Base-by-base conservation (phyloP, 2,888 invertebrate genomes). In the Diabrotica balteata region DNA sequence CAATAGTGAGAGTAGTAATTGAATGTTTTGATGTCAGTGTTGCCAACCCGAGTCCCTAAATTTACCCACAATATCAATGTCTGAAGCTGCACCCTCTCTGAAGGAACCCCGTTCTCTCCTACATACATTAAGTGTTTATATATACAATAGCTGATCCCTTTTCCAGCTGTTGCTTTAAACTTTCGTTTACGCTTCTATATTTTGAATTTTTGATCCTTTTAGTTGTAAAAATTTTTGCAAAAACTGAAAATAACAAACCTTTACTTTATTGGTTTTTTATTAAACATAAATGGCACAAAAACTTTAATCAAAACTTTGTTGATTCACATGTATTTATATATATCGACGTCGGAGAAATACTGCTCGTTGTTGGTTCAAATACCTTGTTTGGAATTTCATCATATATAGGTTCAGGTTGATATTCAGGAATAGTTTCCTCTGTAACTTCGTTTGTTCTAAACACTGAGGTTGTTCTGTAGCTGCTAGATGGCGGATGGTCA, bases 331-430 rank as follows among this genome's bases (percentile, higher is more conserved):
- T 79, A 68, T 80, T 80, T 63, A 78, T 75, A 68, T 79, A 80
- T 59, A 80, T 70, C 32, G 32, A 32, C 42, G 70, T 67, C 7
- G 70, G 68, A 32, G 64, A 68, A 9, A 68, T 55, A 10, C 64
- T 61, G 51, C 53, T 46, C 47, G 45, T 11, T 58, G 61, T 50
- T 51, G 63, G 43, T 54, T 72, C 62, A 51, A 45, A n/a, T 42
- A 52, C 64, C 55, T 74, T 73, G n/a, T 73, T 68, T n/a, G 90
- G 90, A 69, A 91, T 91, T 83, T 91, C 90, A 69, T 90, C 91
- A 76, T 91, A 91, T 42, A 91, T 81, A 59, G 90, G 90, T 78
- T 90, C 90, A 4, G 84, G 82, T n/a, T 57, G 47, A 52, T 57
- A 44, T 44, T 63, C 57, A n/a, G 51, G 44, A 9, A 32, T 42